A percentile compares a stretch with the other conserved stretches of the same genome.
These are phyloP conservation scores for Habroteleia sp. DNA, from an alignment of 2,888 invertebrate species.

Conservation along the genomic window DNA sequence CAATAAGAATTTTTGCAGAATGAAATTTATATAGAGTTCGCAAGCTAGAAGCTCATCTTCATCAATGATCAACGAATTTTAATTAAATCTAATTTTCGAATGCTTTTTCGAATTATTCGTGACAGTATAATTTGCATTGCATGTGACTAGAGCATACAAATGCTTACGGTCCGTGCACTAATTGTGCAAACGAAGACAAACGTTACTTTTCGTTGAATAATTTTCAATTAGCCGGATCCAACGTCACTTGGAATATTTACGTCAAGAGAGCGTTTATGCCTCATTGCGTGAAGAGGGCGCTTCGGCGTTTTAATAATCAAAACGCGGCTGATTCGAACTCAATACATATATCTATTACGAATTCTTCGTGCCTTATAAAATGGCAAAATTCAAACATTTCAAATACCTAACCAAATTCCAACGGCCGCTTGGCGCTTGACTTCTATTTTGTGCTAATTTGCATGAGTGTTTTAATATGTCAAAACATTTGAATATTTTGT, in stretches of 20 bases:
- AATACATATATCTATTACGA: slow-evolving; percentile 10
- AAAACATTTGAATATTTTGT: neutral
- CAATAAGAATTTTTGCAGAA: too few species aligned
- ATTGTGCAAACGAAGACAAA: slow-evolving; percentile 69
- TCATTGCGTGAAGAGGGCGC: slow-evolving; percentile 25
- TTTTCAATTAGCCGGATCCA: slow-evolving; percentile 70
- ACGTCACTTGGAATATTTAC: slow-evolving; percentile 49
- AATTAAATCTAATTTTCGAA: slow-evolving; percentile 31
- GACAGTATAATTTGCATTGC: slow-evolving; percentile 48
- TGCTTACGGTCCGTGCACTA: slow-evolving; percentile 56
- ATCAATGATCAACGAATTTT: slow-evolving; percentile 16
- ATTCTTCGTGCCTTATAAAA: slow-evolving; percentile 13
- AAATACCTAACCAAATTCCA: slow-evolving; percentile 7
- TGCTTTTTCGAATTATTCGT: slow-evolving; percentile 40
- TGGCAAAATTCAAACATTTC: slow-evolving; percentile 8
- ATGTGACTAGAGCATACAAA: slow-evolving; percentile 49
- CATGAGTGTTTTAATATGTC: slow-evolving; percentile 12
- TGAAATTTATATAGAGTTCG: too few species aligned
- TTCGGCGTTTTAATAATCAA: slow-evolving; percentile 39
- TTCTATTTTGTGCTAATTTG: slow-evolving; percentile 5
- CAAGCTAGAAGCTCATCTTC: too few species aligned
- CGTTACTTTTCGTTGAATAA: slow-evolving; percentile 69
- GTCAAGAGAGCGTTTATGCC: slow-evolving; percentile 24
- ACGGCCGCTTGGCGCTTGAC: neutral
- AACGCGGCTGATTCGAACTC: slow-evolving; percentile 9